Conservation (phyloP, 2,888 invertebrate genomes). For the Xestia sexstrigata region DNA sequence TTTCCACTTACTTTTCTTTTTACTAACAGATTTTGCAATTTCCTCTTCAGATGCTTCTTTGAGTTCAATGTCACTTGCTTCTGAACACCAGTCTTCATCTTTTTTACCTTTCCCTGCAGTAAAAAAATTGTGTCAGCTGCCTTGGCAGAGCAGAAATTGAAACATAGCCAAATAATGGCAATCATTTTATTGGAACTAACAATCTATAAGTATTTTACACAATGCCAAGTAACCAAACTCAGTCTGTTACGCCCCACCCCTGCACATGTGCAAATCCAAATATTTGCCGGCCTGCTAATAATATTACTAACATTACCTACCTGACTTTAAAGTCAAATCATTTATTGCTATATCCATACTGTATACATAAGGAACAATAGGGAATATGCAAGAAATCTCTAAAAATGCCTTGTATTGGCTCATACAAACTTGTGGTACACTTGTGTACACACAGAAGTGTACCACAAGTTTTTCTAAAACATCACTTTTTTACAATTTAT, state of each 20-base stretch:
- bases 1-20: constrained; percentile 85
- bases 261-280: not conserved
- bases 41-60: constrained; percentile 86
- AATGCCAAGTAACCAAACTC: not conserved
- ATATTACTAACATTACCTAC: not conserved
- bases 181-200: constrained; percentile 7
- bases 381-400: no score
- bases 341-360: no score
- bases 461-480: no score
- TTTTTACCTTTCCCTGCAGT: constrained; percentile 88
- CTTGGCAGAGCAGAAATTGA: constrained; percentile 21
- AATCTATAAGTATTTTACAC: not conserved
- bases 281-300: not conserved
- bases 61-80: constrained; percentile 86
- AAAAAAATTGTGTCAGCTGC: constrained; percentile 9
- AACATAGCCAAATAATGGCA: constrained; percentile 23
- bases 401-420: no score
- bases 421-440: no score
- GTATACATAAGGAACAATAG: no score
- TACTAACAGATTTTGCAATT: constrained; percentile 82
- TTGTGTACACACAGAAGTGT: no score
- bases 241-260: not conserved
- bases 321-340: not conserved
- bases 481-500: no score
- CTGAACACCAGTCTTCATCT: constrained; percentile 90